Conservation (phyloP, 2,113 vertebrate species). For the Lucifuga dentata region DNA sequence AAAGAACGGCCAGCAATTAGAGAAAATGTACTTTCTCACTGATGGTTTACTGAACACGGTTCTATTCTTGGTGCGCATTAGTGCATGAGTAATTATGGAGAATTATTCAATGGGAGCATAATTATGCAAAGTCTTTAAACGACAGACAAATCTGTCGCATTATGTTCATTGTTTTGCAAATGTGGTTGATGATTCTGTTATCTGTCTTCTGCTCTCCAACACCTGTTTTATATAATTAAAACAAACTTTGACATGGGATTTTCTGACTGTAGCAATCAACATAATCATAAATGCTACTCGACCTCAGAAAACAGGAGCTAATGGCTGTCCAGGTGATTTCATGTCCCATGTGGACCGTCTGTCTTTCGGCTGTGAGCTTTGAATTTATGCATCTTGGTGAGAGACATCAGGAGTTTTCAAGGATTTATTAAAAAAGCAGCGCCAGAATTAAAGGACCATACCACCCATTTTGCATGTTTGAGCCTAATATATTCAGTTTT, state of each 20-base stretch:
- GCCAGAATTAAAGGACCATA: no score
- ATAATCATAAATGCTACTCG: conserved; percentile 51
- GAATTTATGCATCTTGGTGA: background rate
- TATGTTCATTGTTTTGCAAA: conserved; percentile 83
- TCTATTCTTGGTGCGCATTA: conserved; percentile 74
- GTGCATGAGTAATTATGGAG: conserved; percentile 80
- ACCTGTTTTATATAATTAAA: conserved; percentile 83
- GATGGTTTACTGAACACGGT: conserved; percentile 49
- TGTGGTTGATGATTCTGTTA: conserved; percentile 78
- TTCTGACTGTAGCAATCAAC: conserved; percentile 71
- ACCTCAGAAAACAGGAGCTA: conserved; percentile 32
- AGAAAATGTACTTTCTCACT: conserved; percentile 47
- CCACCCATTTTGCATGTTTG: no score
- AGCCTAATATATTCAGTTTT: no score
- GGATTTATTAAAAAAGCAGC: no score
- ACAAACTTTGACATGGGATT: conserved; percentile 78
- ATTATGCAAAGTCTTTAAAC: conserved; percentile 83
- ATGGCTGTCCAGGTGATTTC: conserved; percentile 37
- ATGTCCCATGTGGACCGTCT: conserved; percentile 13
- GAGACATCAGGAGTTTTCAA: conserved; percentile 1
- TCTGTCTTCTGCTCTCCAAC: conserved; percentile 75
- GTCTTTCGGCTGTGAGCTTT: conserved; percentile 11
- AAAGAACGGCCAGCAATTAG: conserved; percentile 64
- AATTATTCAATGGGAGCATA: conserved; percentile 80
- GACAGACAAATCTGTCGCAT: conserved; percentile 78